Evolutionary conservation across 2,113 vertebrate genomes (phyloP).

Genomic region (Syngnathus floridae): DNA sequence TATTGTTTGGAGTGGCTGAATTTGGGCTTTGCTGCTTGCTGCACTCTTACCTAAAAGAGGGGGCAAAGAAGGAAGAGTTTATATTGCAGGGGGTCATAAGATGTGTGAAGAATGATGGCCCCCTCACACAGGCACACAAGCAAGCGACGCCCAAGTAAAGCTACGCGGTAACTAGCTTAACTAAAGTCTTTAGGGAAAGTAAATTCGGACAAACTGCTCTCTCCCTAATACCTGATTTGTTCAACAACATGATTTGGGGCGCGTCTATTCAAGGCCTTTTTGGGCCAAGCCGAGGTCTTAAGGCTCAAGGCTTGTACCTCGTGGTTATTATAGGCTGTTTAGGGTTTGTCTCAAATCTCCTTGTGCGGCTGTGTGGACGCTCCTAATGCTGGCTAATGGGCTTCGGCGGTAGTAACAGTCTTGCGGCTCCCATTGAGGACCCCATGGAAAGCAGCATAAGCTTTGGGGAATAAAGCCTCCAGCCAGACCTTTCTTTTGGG

Average conservation of each 20-base stretch:
- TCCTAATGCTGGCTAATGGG: slow-evolving; percentile 98
- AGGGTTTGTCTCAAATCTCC: slow-evolving; percentile 99
- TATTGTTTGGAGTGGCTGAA: slow-evolving; percentile 72
- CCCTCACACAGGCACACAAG: slow-evolving; percentile 64
- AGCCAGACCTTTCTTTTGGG: slow-evolving; percentile 64
- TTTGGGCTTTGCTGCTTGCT: slow-evolving; percentile 56
- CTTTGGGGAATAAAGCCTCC: slow-evolving; percentile 62
- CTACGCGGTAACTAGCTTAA: slow-evolving; percentile 99
- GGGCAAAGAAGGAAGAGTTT: slow-evolving; percentile 52
- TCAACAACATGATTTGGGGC: slow-evolving; percentile 99
- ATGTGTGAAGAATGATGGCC: slow-evolving; percentile 71
- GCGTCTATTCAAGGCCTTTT: slow-evolving; percentile 89
- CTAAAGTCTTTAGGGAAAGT: slow-evolving; percentile 96
- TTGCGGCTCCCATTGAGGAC: slow-evolving; percentile 64
- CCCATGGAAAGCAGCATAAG: slow-evolving; percentile 69
- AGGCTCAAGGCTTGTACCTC: slow-evolving; percentile 98
- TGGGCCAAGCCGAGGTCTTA: slow-evolving; percentile 91
- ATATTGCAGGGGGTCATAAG: slow-evolving; percentile 67
- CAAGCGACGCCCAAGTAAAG: slow-evolving; percentile 72
- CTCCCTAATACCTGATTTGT: slow-evolving; percentile 99
- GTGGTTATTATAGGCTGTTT: slow-evolving; percentile 97
- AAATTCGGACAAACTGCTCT: slow-evolving; percentile 99
- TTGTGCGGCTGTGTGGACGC: slow-evolving; percentile 88
- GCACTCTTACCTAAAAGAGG: slow-evolving; percentile 47
- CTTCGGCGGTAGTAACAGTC: slow-evolving; percentile 83